Evolutionary conservation across 2,113 vertebrate species (phyloP).

Genomic region (Passer montanus): DNA sequence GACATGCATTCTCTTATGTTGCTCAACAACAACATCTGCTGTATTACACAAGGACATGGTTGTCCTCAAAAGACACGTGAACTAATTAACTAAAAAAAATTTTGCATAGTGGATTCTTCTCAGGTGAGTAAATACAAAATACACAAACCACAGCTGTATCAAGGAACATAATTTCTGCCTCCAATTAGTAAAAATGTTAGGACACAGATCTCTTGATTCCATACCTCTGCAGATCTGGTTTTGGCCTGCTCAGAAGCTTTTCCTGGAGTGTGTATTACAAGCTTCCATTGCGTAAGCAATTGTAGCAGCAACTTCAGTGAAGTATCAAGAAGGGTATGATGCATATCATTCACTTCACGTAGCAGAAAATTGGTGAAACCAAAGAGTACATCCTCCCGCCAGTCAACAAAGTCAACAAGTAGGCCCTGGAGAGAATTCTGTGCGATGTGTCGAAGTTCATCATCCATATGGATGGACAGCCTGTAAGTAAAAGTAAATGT

Average conservation of each 20-base stretch:
- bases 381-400: slow-evolving; percentile 96
- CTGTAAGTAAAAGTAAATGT: slow-evolving; percentile 62
- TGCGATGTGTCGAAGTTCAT: slow-evolving; percentile 96
- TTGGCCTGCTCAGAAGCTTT: slow-evolving; percentile 82
- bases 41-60: slow-evolving; percentile 24
- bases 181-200: not conserved
- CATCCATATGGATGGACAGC: slow-evolving; percentile 98
- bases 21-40: slow-evolving; percentile 60
- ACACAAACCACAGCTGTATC: not conserved
- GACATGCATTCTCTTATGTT: slow-evolving; percentile 36
- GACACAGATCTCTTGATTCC: not conserved
- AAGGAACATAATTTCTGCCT: not conserved
- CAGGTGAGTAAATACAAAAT: slow-evolving; percentile 35
- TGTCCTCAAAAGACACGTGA: slow-evolving; percentile 35
- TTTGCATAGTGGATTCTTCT: not conserved
- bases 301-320: slow-evolving; percentile 96
- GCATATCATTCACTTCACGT: slow-evolving; percentile 94
- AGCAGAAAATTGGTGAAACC: slow-evolving; percentile 96
- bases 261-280: slow-evolving; percentile 89
- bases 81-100: slow-evolving; percentile 25
- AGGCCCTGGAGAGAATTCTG: slow-evolving; percentile 97
- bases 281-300: slow-evolving; percentile 95
- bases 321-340: slow-evolving; percentile 92
- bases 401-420: slow-evolving; percentile 94
- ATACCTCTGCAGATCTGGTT: slow-evolving; percentile 86